These are phyloP conservation scores for Chrosomus eos DNA, from an alignment of 2,797 vertebrate species.

Conservation along the genomic window DNA sequence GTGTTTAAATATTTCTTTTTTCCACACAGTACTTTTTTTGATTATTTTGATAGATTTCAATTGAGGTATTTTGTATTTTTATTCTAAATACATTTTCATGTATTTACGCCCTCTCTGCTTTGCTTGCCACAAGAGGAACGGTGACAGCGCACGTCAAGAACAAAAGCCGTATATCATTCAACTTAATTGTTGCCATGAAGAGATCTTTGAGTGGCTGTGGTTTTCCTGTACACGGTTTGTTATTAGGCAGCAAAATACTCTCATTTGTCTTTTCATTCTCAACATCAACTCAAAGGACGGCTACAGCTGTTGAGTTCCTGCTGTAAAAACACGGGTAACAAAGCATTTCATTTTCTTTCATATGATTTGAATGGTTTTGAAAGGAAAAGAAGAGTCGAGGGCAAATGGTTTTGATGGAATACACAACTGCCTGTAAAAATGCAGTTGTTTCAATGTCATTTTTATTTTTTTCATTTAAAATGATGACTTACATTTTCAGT, in stretches of 20 bases:
- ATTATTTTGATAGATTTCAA: no score
- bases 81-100: no score
- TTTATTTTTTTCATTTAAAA: not conserved
- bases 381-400: not conserved
- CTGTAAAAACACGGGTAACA: not conserved
- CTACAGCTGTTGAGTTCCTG: not conserved
- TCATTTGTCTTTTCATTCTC: conserved; percentile 12
- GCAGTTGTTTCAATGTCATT: not conserved
- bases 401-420: not conserved
- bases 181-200: not conserved
- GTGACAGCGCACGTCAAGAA: not conserved
- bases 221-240: not conserved
- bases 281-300: not conserved
- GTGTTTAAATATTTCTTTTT: no score
- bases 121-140: not conserved
- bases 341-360: conserved; percentile 12
- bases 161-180: conserved; percentile 18
- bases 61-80: no score
- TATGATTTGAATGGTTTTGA: not conserved
- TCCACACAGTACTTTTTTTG: no score
- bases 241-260: not conserved
- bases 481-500: not conserved
- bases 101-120: no score
- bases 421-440: not conserved
- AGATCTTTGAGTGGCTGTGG: not conserved